Evolutionary conservation across 2,797 vertebrate species (phyloP), one percentile per base, ranked within the genome.

Genomic region (Lagocephalus sceleratus): DNA sequence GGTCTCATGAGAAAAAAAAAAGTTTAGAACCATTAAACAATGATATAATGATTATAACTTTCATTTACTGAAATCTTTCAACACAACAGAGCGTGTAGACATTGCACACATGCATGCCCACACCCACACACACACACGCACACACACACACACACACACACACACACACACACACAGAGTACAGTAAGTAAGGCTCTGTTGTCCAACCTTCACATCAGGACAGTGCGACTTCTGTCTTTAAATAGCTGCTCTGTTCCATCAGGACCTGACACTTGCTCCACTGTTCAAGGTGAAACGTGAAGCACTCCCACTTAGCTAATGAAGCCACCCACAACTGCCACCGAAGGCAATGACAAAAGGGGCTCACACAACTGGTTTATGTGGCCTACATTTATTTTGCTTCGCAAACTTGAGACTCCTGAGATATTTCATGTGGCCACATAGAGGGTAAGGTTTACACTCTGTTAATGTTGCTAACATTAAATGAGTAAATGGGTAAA

Each of bases 191-290:
- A 35, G 59, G 38, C 60, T 44, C 32, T 20, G 65, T 47, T 1
- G 47, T 74, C 63, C 53, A 63, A 78, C 76, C 76, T 78, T 80
- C 71, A 75, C 48, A 68, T 57, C 49, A 64, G 71, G 68, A 78
- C 71, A 38, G 23, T 9, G 64, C 62, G 77, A 80, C 79, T 82
- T 69, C 54, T 45, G 35, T 74, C 77, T 81, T 79, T 76, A 83
- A 81, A 81, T 81, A 85, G 80, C 68, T 54, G 51, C 52, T 56
- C 39, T 32, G 47, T 74, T 78, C 78, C 74, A 55, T 65, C 53
- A 66, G 70, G 69, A 78, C 68, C 52, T 61, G 78, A 81, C 78
- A 74, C 60, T 42, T 25, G 7, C 23, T 39, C 56, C 46, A 21
- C 64, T 49, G 58, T 40, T 77, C 75, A 70, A 80, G 79, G 79